phyloP scores from a whole-genome alignment of 2,113 vertebrate species.

The Anoura caudifer region DNA sequence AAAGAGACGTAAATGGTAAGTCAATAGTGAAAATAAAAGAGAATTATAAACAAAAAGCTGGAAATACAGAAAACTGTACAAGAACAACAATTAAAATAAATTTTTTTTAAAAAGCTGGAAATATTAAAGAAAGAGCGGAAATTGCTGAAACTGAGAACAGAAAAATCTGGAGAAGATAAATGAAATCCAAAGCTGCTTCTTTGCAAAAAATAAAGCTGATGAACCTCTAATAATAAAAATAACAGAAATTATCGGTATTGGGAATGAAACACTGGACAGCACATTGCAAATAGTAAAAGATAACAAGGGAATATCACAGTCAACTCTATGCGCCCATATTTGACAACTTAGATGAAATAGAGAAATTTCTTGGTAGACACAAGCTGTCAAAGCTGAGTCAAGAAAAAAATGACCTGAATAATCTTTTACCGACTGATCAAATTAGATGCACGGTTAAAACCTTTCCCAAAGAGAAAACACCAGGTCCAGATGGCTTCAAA shows the following conservation, averaged over 20 bases:
- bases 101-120: neutral
- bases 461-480: neutral
- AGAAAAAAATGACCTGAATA: slow-evolving; percentile 4
- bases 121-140: neutral
- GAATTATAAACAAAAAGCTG: neutral
- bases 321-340: neutral
- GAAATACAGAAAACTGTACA: too few relatives aligned
- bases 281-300: neutral
- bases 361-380: neutral
- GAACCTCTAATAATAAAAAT: neutral
- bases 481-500: neutral
- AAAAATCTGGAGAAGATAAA: neutral
- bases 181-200: neutral
- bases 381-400: neutral
- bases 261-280: neutral
- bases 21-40: neutral
- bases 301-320: neutral
- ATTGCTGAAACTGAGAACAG: neutral
- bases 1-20: neutral
- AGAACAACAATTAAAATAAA: too few relatives aligned
- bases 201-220: neutral
- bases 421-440: neutral
- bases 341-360: neutral
- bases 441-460: neutral
- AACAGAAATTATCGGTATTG: neutral